Base-by-base conservation (phyloP, 2,888 invertebrate species). In the Synanthedon myopaeformis region DNA sequence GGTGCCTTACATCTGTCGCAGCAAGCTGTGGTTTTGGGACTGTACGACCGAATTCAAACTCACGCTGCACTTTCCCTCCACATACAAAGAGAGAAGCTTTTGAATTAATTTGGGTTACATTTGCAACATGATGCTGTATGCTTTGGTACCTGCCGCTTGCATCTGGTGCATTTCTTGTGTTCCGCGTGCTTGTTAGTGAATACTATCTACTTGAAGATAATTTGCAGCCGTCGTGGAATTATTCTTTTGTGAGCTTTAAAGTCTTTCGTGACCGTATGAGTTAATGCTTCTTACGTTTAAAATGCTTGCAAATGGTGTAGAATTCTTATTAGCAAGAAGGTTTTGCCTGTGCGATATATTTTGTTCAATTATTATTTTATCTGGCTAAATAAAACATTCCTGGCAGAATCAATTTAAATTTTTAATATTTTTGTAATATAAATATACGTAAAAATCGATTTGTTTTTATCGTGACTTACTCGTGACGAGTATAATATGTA, bases 121-220 rank as follows among this genome's bases (percentile, higher is more conserved):
- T 83, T 82, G 83, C 83, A 82, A 83, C 75, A 78, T 76, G 84
- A 83, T 80, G 79, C 80, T 80, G 78, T 65, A 67, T 63, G 66
- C 63, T 67, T 65, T 69, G 65, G 74, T 85, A 86, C 86, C 86
- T 86, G 85, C 80, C 64, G 58, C 60, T 61, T 64, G 72, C 85
- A 86, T 85, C 80, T 85, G 86, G 79, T 82, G 79, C 72, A 74
- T 78, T 79, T 73, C 75, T 77, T 76, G 71, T 70, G 65, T 72
- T 69, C 71, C 62, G 65, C 35, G 59, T 60, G 58, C 57, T 13
- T 69, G 62, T 77, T 78, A 1, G 76, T 80, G 83, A 79, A 82
- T 82, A 82, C 79, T 74, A 76, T 45, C 14, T 45, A 13, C 62
- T 59, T 61, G 61, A 61, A 45, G 45, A 61, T 63, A 59, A 57